A percentile compares a stretch with the other conserved stretches of the same genome.
These are phyloP conservation scores for Thumatha senex DNA, from an alignment of 2,888 invertebrate genomes.

Conservation along the genomic window DNA sequence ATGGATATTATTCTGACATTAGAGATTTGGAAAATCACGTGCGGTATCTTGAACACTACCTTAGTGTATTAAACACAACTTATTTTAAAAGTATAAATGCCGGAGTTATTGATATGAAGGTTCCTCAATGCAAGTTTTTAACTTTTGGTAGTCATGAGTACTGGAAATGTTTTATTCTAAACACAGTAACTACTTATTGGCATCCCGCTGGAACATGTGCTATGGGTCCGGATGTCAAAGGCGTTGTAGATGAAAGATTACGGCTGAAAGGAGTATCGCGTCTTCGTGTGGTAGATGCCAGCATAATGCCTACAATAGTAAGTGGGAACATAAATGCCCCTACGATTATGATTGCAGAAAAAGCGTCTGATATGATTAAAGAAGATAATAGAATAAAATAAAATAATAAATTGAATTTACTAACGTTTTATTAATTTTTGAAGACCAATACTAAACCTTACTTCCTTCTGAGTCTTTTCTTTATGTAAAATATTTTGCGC, in stretches of 20 bases:
- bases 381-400: constrained; percentile 8
- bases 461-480: too few relatives aligned
- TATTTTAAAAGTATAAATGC: constrained; percentile 38
- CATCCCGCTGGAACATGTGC: constrained; percentile 47
- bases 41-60: constrained; percentile 35
- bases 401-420: neutral
- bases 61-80: constrained; percentile 39
- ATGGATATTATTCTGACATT: constrained; percentile 45
- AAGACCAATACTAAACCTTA: too few relatives aligned
- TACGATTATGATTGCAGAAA: constrained; percentile 84
- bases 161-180: constrained; percentile 57
- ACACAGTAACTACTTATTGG: constrained; percentile 46
- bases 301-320: constrained; percentile 83
- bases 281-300: constrained; percentile 84
- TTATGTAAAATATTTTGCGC: too few relatives aligned
- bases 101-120: constrained; percentile 29
- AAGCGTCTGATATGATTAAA: constrained; percentile 49
- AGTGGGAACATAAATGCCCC: constrained; percentile 84
- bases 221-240: constrained; percentile 36
- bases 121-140: constrained; percentile 40
- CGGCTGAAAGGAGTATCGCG: constrained; percentile 77
- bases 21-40: constrained; percentile 42
- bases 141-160: constrained; percentile 49
- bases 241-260: constrained; percentile 48
- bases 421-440: too few relatives aligned